Evolutionary conservation across 92 coral and sea anemone genomes (phyloP).

Genomic region (Montipora capitata): DNA sequence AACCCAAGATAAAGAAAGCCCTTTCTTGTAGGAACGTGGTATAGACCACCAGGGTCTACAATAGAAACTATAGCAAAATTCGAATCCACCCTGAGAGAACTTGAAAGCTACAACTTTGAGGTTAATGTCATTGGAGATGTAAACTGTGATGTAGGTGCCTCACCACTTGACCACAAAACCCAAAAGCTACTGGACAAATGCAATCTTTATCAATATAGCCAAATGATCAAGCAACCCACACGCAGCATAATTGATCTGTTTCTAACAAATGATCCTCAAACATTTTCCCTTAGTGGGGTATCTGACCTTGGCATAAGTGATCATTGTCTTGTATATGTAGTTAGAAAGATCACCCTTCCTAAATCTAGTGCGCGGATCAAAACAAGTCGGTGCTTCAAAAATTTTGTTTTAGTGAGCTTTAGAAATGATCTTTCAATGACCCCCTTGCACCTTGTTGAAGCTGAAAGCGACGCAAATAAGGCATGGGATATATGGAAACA

Average conservation of each 20-base stretch:
- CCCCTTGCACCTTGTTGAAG: constrained; percentile 4
- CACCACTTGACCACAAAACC: constrained; percentile 28
- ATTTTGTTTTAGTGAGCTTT: neutral
- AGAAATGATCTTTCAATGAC: constrained; percentile 8
- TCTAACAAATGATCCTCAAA: constrained; percentile 12
- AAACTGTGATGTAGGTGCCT: constrained; percentile 33
- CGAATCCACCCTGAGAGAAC: constrained; percentile 7
- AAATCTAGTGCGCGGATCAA: neutral
- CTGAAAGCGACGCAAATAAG: no score
- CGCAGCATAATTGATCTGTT: constrained; percentile 3
- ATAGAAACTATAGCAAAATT: constrained; percentile 28
- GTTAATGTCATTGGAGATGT: constrained; percentile 11
- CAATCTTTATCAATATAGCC: constrained; percentile 10
- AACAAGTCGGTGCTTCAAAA: neutral
- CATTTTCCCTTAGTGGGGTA: neutral
- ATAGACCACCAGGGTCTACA: constrained; percentile 27
- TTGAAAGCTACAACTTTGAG: constrained; percentile 26
- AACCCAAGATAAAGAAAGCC: constrained; percentile 33
- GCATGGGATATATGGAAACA: no score
- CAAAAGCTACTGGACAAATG: constrained; percentile 15
- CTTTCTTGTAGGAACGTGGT: constrained; percentile 47
- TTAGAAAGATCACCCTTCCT: neutral
- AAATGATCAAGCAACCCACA: constrained; percentile 7
- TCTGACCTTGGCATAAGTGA: constrained; percentile 3
- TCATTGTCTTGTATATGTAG: neutral